Conservation (phyloP, 1,140 invertebrate species). For the Temnothorax curvispinosus region DNA sequence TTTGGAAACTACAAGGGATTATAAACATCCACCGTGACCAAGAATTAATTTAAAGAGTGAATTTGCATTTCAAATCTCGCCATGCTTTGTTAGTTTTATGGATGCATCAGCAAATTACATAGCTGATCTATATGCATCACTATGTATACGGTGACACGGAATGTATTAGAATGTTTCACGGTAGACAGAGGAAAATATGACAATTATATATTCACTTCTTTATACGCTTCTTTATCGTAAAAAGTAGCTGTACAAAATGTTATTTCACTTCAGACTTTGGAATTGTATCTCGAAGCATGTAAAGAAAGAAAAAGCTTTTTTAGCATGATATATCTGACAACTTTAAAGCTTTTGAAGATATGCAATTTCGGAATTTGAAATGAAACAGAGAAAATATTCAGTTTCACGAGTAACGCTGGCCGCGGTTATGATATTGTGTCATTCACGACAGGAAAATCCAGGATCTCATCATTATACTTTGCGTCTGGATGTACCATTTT, state of each 20-base stretch:
- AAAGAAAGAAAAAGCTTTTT: background rate
- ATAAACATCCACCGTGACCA: background rate
- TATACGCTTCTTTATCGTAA: too few species aligned
- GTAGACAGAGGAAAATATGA: background rate
- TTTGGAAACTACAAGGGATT: background rate
- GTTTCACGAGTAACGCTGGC: background rate
- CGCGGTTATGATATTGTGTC: constrained; percentile 5
- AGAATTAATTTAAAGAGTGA: constrained; percentile 1
- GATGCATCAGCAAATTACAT: background rate
- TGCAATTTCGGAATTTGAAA: constrained; percentile 24
- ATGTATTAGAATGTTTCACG: background rate
- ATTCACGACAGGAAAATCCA: constrained; percentile 36
- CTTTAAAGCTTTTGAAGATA: constrained; percentile 23
- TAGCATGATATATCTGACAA: background rate
- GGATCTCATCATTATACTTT: constrained; percentile 28
- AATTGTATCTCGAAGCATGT: background rate
- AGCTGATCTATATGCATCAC: background rate
- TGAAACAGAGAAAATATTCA: constrained; percentile 21
- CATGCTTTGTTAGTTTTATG: background rate
- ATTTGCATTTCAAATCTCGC: background rate
- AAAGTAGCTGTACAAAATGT: background rate
- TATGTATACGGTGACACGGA: background rate
- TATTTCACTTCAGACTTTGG: background rate
- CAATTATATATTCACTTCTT: constrained; percentile 1
- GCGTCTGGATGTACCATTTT: constrained; percentile 22